Evolutionary conservation across 2,113 vertebrate genomes (phyloP).

Genomic region (Pycnonotus jocosus): DNA sequence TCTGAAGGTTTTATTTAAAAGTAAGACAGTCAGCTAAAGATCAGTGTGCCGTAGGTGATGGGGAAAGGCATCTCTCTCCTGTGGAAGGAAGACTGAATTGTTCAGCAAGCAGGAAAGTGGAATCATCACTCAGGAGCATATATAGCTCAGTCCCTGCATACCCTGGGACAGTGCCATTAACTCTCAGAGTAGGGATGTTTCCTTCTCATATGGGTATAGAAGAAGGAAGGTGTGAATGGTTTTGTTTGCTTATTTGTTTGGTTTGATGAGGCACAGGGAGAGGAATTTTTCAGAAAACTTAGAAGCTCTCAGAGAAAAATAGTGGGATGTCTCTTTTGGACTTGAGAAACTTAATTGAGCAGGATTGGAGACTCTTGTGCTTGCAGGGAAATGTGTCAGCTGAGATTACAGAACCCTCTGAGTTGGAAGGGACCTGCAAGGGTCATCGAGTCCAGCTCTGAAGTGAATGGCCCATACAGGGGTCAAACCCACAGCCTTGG

Average conservation of each 20-base stretch:
- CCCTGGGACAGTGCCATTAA: background rate
- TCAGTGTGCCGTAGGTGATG: background rate
- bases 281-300: background rate
- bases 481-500: background rate
- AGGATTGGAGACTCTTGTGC: background rate
- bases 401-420: background rate
- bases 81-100: background rate
- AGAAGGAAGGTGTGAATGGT: background rate
- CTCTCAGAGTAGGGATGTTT: background rate
- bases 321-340: background rate
- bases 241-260: background rate
- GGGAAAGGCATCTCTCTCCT: background rate
- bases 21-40: background rate
- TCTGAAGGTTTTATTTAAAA: background rate
- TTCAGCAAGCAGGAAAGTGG: background rate
- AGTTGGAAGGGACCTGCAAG: background rate
- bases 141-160: background rate
- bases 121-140: background rate
- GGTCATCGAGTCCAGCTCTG: background rate
- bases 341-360: background rate
- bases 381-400: background rate
- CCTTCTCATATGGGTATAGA: background rate
- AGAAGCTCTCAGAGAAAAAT: background rate
- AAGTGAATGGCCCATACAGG: background rate
- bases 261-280: background rate